Evolutionary conservation across 2,113 vertebrate species (phyloP), one percentile per base, ranked within the genome.

Genomic region (Lepus americanus): DNA sequence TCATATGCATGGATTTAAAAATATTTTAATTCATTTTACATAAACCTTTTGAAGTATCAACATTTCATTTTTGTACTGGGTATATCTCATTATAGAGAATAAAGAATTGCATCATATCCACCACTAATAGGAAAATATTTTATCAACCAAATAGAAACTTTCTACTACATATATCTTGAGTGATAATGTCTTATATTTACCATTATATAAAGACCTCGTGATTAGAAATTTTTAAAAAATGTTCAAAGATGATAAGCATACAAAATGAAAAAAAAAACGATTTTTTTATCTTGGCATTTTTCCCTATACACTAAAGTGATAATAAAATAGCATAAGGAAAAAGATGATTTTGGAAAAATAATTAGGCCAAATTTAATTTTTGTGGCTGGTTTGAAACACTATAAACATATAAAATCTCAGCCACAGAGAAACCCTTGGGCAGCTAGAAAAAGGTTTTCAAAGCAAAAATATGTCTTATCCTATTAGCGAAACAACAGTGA

Each of bases 401-500:
- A 70, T 22, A 95, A 97, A 96, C 70, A 94, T 86, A 97, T 44
- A 72, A 94, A 95, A 95, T 79, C 36, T 91, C 84, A 91, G 39
- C 85, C 82, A 92, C 95, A 95, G 80, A 78, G 76, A 92, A 82
- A 89, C 5, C 84, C 33, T 22, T 84, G 53, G 84, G 80, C 67
- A 86, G 76, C 44, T 76, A 94, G 85, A 96, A 88, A 63, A 93
- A 90, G 6, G 12, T 97, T 94, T 95, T 96, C 95, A 92, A 97
- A 97, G 80, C 92, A 93, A 93, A 88, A 93, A 55, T 94, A 61
- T 77, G 80, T 88, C 66, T 81, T 93, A 91, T 64, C 86, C 51
- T 92, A 87, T 94, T 97, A 97, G 92, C 83, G 77, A 97, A 95
- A 97, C 63, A 67, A 95, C 91, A 70, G 22, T 95, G 55, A 85